Evolutionary conservation across 92 coral and sea anemone species (phyloP), one percentile per base, ranked within the genome.

Genomic region (Micromussa lordhowensis): DNA sequence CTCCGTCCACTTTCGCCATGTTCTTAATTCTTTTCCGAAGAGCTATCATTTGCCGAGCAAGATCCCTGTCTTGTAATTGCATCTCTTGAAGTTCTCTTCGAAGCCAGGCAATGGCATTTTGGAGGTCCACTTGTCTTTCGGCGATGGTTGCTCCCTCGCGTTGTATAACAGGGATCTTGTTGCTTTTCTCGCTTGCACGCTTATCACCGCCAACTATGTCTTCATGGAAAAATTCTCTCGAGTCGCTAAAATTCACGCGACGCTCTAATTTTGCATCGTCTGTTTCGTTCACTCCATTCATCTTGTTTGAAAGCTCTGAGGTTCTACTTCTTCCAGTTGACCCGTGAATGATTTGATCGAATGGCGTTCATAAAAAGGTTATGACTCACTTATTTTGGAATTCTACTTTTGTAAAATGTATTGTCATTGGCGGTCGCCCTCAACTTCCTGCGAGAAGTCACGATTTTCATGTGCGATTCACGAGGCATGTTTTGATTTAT

Each of bases 11-110:
- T 72, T 88, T 93, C 74, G 81, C 77, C 91, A 94, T 94, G 49
- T 90, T 90, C 80, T 94, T 94, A 78, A 94, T 94, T 82, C 91
- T 94, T 72, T 95, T 77, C 69, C 97, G 91, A 44, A 94, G 92
- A 38, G 91, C 89, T 22, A 94, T 94, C 36, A 94, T 85, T 72
- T 94, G 97, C 31, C 88, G 91, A 28, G 97, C 95, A 22, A 94
- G 91, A 48, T 91, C 88, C 51, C 91, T 94, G 86, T 94, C 97
- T 61, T 94, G 97, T 70, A 91, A 85, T 12, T 90, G 90, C 95
- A 94, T 92, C 30, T 89, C 97, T 54, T 91, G 91, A 0, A 94
- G 93, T 85, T 94, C 95, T 26, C 76, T 87, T 73, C 91, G 91
- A 51, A 94, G 81, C 97, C 97, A 94, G 29, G 74, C 63, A 21